Percentiles rank a stretch among this genome's conserved stretches.
Evolutionary conservation across 2,797 vertebrate species (phyloP).

Genomic region (Poecilia wingei): DNA sequence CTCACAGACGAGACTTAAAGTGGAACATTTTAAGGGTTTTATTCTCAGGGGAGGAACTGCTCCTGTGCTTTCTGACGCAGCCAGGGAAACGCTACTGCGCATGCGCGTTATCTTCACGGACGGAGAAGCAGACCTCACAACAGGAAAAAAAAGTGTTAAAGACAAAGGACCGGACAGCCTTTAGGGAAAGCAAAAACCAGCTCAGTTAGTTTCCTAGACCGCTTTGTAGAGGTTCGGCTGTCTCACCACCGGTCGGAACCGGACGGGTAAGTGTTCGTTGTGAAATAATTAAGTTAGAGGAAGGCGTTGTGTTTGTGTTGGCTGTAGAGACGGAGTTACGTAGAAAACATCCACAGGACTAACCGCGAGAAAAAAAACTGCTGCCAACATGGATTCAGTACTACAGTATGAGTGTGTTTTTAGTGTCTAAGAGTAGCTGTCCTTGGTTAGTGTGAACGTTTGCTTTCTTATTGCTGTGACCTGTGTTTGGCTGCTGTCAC

Average conservation of each 20-base stretch:
- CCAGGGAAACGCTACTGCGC: constrained; percentile 71
- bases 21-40: background rate
- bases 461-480: constrained; percentile 6
- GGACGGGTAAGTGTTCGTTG: constrained; percentile 45
- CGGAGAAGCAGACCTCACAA: constrained; percentile 42
- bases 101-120: constrained; percentile 69
- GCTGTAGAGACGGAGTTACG: constrained; percentile 62
- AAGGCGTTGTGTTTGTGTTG: constrained; percentile 55
- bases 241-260: background rate
- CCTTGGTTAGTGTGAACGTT: background rate
- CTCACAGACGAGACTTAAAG: background rate
- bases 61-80: constrained; percentile 70
- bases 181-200: constrained; percentile 19
- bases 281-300: constrained; percentile 52
- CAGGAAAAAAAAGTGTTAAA: constrained; percentile 77
- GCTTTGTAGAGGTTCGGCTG: constrained; percentile 10
- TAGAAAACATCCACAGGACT: constrained; percentile 42
- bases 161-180: constrained; percentile 76
- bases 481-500: constrained; percentile 37
- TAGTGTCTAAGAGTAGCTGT: background rate
- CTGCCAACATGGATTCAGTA: constrained; percentile 12
- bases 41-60: constrained; percentile 55
- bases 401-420: constrained; percentile 4
- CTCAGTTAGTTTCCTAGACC: background rate
- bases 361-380: constrained; percentile 16